Evolutionary conservation across 1,140 invertebrate genomes (phyloP), one percentile per base, ranked within the genome.

Genomic region (Polypedilum vanderplanki): DNA sequence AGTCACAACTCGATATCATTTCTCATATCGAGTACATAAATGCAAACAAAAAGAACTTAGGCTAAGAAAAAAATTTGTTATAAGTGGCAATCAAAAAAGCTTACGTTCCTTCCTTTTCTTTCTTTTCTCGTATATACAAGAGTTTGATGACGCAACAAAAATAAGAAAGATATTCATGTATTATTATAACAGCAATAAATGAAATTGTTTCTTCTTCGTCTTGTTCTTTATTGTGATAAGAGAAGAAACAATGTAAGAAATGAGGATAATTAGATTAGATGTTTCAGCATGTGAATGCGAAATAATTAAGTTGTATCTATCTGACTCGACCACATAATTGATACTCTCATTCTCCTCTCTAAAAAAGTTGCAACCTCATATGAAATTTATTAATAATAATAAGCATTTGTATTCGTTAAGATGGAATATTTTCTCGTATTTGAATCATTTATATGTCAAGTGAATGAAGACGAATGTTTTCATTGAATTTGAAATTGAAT

Each of bases 261-360:
- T 70, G 20, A 18, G 10, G 20, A 70, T 70, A 70, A 70, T 70
- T 70, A 70, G 65, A 70, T 70, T 70, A 70, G 65, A 70, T 70
- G 20, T 70, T 22, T 22, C 18, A 18, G 9, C 7, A 18, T 20
- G 17, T 22, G 65, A 70, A 70, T 70, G 65, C 17, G 65, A 70
- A 20, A 18, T 70, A 70, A 70, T 70, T 70, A 70, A 20, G 65
- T 70, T 70, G 65, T 70, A 70, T 70, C 5, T 67, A 67, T 70
- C n/a, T 70, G 9, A 18, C 20, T 70, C 20, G 15, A n/a, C 46
- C 46, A 18, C n/a, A 20, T 70, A 70, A 70, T 70, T 70, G 65
- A 70, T 70, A 70, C 20, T 57, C 46, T 57, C 10, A 33, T 5
- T 33, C 24, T n/a, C n/a, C n/a, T n/a, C n/a, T n/a, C 24, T 3